Conservation (phyloP, 2,797 vertebrate species). For the Poeciliopsis presidionis region DNA sequence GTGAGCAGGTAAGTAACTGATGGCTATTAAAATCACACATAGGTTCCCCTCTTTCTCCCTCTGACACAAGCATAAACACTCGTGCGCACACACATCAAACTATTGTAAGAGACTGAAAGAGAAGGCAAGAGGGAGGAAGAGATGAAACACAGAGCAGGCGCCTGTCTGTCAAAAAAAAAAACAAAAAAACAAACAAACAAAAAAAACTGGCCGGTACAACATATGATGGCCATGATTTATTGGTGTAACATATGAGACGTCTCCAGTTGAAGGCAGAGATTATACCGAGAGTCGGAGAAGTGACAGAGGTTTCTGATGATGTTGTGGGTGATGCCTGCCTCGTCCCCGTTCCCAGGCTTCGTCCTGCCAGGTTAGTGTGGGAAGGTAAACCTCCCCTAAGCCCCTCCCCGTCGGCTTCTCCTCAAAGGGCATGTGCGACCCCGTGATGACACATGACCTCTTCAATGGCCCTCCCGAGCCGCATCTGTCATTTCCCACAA, state of each 20-base stretch:
- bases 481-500: conserved; percentile 80
- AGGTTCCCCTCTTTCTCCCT: conserved; percentile 19
- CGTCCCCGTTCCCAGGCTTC: conserved; percentile 60
- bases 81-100: conserved; percentile 22
- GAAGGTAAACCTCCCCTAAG: conserved; percentile 20
- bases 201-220: conserved; percentile 43
- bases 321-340: conserved; percentile 34
- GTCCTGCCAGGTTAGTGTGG: conserved; percentile 67
- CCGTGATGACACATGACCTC: conserved; percentile 79
- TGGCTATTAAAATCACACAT: conserved; percentile 77
- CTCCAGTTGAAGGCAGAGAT: conserved; percentile 6
- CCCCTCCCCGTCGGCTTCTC: conserved; percentile 26
- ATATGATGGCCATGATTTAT: conserved; percentile 62
- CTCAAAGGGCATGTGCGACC: conserved; percentile 76
- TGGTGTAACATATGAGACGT: conserved; percentile 47
- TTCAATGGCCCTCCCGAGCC: conserved; percentile 73
- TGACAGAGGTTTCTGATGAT: conserved; percentile 8
- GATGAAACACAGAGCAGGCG: conserved; percentile 64
- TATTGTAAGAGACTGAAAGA: conserved; percentile 41
- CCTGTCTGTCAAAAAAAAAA: conserved; percentile 48
- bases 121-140: conserved; percentile 30
- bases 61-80: conserved; percentile 12
- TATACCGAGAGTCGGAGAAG: conserved; percentile 14
- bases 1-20: conserved; percentile 81
- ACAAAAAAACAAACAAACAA: no score